Evolutionary conservation across 30 jellyfish, hydroid and myxozoan species (phyloP).

Genomic region (Pelagia noctiluca): DNA sequence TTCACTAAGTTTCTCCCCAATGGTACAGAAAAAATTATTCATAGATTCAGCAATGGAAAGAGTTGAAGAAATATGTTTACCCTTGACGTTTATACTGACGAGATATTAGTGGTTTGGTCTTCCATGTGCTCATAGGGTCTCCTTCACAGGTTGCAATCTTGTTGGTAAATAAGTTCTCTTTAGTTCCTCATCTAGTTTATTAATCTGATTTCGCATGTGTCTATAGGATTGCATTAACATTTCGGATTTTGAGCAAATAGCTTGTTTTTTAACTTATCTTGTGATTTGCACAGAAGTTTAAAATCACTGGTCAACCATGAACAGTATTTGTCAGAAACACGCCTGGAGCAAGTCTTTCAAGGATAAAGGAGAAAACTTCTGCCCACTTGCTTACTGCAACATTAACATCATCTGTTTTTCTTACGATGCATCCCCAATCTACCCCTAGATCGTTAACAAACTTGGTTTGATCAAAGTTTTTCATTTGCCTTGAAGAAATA

Average conservation of each 20-base stretch:
- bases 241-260: no score
- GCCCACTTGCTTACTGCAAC: neutral
- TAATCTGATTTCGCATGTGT: neutral
- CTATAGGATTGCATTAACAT: neutral
- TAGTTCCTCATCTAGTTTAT: neutral
- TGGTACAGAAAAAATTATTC: no score
- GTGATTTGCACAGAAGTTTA: neutral
- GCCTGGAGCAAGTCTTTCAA: neutral
- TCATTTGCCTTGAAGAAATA: neutral
- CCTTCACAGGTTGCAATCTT: no score
- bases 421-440: neutral
- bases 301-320: neutral
- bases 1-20: no score
- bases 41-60: no score
- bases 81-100: no score
- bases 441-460: neutral
- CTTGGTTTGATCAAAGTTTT: neutral
- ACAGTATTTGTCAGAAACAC: neutral
- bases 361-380: neutral
- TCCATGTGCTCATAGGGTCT: no score
- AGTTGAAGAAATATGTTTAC: no score
- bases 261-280: neutral
- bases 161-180: neutral
- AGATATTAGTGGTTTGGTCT: no score
- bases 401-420: neutral